phyloP scores from a whole-genome alignment of 2,797 vertebrate genomes.

The Sciurus vulgaris region DNA sequence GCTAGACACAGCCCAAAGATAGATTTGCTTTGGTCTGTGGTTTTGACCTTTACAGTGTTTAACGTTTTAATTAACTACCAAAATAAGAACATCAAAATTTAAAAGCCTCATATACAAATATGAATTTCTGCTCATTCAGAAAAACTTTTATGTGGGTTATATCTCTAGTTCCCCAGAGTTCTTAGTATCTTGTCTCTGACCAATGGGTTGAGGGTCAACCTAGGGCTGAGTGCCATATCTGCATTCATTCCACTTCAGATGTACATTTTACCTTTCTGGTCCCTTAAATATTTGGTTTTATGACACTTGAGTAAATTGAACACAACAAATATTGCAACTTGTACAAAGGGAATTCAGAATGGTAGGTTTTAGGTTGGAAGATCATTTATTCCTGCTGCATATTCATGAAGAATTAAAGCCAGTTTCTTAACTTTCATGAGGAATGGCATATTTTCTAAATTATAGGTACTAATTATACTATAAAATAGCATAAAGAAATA shows the following conservation, averaged over 20 bases:
- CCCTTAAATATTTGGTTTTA: not conserved
- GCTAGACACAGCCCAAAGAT: conserved; percentile 4
- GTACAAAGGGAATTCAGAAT: not conserved
- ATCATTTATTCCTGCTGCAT: not conserved
- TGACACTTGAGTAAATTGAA: not conserved
- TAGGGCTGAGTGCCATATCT: not conserved
- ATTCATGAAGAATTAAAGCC: not conserved
- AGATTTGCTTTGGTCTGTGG: conserved; percentile 48
- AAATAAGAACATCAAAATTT: conserved; percentile 62
- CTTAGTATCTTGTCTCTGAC: not conserved
- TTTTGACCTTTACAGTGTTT: conserved; percentile 58
- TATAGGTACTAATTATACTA: not conserved
- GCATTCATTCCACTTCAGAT: not conserved
- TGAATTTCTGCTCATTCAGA: conserved; percentile 42
- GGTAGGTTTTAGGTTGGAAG: not conserved
- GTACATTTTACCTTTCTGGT: not conserved
- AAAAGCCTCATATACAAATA: conserved; percentile 24
- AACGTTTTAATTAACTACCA: conserved; percentile 75
- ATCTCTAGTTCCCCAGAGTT: not conserved
- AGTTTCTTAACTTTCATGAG: not conserved
- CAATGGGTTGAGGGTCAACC: not conserved
- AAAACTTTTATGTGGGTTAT: not conserved
- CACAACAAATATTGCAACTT: not conserved
- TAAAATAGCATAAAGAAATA: not conserved
- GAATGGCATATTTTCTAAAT: conserved; percentile 6